Base-by-base conservation (phyloP, 2,113 vertebrate genomes). In the Actenoides hombroni region DNA sequence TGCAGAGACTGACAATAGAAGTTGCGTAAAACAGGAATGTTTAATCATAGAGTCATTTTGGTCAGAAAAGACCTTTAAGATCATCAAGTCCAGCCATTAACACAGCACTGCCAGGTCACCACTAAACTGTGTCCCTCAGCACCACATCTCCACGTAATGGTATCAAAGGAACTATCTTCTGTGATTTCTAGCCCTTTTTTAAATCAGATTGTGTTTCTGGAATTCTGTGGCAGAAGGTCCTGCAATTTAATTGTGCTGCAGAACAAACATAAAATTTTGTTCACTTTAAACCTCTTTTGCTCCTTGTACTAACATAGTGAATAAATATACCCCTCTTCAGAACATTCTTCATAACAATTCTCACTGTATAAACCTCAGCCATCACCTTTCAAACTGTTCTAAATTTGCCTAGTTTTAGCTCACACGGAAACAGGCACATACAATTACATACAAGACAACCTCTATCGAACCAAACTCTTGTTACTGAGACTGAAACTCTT, bases 401-500 rank as follows among this genome's bases (percentile, higher is more conserved):
- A 88, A 88, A 82, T 86, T 59, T 54, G 81, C 67, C 74, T 75
- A 25, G 29, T 81, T 88, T 90, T 77, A 44, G 37, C 67, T 92
- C 14, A 2, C 5, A 4, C 69, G 61, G 65, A 79, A 93, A 20
- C 37, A 81, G 48, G 84, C 78, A 64, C 6, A 9, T 29, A 75
- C 28, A 65, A 64, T 75, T 86, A 92, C 51, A 35, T 42, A 75
- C 56, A 83, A 74, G 74, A 84, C 59, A 88, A 46, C 61, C 71
- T 33, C n/a, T 68, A 31, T 84, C 88, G 86, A 74, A 80, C 64
- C 44, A 54, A 64, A 35, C 35, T 75, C 86, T 92, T 95, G 83
- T 82, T 81, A 83, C 82, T 37, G 64, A 91, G 75, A 88, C 90
- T 96, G 86, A 96, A 91, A 90, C 31, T 86, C 83, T 94, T 89